These are phyloP conservation scores for Caenorhabditis japonica DNA, from an alignment of 2,888 invertebrate species.

Conservation along the genomic window DNA sequence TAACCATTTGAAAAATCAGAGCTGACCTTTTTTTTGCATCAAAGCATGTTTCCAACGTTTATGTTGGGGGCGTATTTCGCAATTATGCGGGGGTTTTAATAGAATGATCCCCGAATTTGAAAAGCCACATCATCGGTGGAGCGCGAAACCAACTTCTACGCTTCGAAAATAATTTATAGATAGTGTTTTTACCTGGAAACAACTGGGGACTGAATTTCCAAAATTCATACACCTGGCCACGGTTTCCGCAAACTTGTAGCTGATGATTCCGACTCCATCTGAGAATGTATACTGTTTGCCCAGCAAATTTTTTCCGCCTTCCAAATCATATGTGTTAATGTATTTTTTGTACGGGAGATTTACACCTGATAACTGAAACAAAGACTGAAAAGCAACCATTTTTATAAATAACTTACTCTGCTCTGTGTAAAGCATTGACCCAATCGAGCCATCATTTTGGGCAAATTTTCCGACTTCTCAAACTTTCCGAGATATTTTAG, in stretches of 20 bases:
- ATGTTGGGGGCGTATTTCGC: too few relatives aligned
- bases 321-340: slow-evolving; percentile 36
- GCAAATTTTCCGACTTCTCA: slow-evolving; percentile 56
- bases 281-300: slow-evolving; percentile 48
- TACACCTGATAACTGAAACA: slow-evolving; percentile 42
- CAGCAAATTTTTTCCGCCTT: slow-evolving; percentile 29
- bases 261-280: slow-evolving; percentile 71
- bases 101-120: too few relatives aligned
- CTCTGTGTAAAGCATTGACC: slow-evolving; percentile 78
- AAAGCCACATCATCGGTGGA: too few relatives aligned
- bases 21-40: too few relatives aligned
- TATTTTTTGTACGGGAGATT: slow-evolving; percentile 17
- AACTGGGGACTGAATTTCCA: slow-evolving; percentile 30
- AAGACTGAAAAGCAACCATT: neutral
- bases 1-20: too few relatives aligned
- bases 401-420: too few relatives aligned
- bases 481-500: slow-evolving; percentile 36
- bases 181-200: slow-evolving; percentile 50
- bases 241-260: slow-evolving; percentile 16
- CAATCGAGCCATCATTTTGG: slow-evolving; percentile 77
- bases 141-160: too few relatives aligned
- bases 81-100: too few relatives aligned
- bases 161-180: too few relatives aligned
- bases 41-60: too few relatives aligned
- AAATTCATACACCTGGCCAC: slow-evolving; percentile 16